phyloP scores from a whole-genome alignment of 2,888 invertebrate species.

The Tubulanus polymorphus region DNA sequence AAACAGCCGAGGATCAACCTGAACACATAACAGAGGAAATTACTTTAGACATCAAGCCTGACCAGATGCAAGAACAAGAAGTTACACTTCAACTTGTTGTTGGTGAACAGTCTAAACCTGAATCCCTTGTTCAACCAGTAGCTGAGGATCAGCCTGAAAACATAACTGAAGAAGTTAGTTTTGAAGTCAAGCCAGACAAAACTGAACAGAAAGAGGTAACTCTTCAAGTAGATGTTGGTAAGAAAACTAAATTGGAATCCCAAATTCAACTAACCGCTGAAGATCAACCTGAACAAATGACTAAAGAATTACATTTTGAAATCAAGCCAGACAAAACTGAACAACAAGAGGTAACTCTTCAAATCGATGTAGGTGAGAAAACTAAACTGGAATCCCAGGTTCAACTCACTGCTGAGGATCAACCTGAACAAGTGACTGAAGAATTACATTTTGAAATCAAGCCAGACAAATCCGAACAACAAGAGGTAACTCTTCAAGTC shows the following conservation, averaged over 20 bases:
- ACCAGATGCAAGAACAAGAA: constrained; percentile 15
- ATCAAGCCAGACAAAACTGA: constrained; percentile 13
- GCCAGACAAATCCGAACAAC: too few species aligned
- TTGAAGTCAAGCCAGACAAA: constrained; percentile 13
- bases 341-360: background rate
- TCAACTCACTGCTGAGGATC: background rate
- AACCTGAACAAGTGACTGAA: background rate
- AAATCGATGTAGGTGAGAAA: too few species aligned
- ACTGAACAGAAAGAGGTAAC: constrained; percentile 4
- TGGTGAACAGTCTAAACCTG: constrained; percentile 6
- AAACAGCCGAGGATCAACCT: background rate
- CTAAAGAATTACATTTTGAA: constrained; percentile 6
- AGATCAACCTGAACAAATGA: background rate
- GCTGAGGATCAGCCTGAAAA: background rate
- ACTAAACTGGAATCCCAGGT: constrained; percentile 2
- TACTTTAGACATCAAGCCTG: constrained; percentile 11
- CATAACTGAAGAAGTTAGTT: constrained; percentile 2
- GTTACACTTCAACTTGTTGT: constrained; percentile 15
- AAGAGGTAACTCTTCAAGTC: background rate
- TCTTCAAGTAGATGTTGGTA: background rate
- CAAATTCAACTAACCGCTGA: constrained; percentile 2
- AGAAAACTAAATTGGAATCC: constrained; percentile 4
- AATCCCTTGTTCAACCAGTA: constrained; percentile 3
- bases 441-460: too few species aligned
- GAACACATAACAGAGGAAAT: background rate